Base-by-base conservation (phyloP, 2,888 invertebrate genomes). In the Vannuccia rotundouncinata region DNA sequence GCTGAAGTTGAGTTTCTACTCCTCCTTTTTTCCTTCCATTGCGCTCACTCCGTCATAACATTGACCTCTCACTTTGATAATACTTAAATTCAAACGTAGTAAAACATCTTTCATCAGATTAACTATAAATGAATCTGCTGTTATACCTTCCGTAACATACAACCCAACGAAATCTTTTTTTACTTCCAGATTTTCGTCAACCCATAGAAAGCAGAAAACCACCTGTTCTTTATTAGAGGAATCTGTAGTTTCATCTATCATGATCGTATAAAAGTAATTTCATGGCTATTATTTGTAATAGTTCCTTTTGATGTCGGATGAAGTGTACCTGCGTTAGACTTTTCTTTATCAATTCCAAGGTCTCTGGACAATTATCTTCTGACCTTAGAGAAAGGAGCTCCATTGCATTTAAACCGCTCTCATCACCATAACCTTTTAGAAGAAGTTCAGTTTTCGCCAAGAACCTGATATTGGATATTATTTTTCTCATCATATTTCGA, bases 401-500 rank as follows among this genome's bases (percentile, higher is more conserved):
- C 66, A 66, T 66, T 66, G 25, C 66, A 27, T 66, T 66, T 66
- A 27, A 66, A 66, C 66, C 13, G 66, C 66, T 66, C 66, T 66
- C 66, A 66, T 66, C 66, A 27, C 66, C 66, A 66, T 66, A 27
- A 17, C 66, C 66, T 66, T 27, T 66, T 17, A 66, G 66, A 22
- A 27, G 66, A 66, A 66, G 66, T 66, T 22, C 66, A 66, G 22
- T 22, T 66, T 66, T 66, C 25, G 66, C 66, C 66, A 66, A 66
- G 25, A 66, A 66, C 2, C 2, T 66, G 13, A 66, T 66, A 66
- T 66, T 66, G 13, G 66, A 66, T 66, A 66, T 66, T 17, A 66
- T 66, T 66, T 66, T 66, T 66, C 66, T 66, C 66, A 66, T 66
- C 66, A 66, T 66, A 66, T 66, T 66, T 66, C 66, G 25, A 66